Conservation (phyloP, 2,797 vertebrate genomes). For the Eurystomus glaucurus region DNA sequence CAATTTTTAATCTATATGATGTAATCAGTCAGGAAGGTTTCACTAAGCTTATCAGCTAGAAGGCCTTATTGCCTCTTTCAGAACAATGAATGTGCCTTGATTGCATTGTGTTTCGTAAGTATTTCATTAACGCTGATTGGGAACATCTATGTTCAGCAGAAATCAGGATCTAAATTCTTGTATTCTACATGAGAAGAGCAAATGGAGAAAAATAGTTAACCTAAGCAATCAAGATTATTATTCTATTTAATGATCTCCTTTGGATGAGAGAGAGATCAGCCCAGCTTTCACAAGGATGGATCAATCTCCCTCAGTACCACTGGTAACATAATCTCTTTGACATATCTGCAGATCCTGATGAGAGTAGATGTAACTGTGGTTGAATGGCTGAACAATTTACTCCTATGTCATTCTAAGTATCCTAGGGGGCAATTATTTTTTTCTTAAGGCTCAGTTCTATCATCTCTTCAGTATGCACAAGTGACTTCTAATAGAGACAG, state of each 20-base stretch:
- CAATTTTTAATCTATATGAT: neutral
- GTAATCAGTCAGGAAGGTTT: neutral
- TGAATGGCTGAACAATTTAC: neutral
- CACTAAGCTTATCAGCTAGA: neutral
- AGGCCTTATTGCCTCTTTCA: neutral
- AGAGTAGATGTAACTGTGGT: neutral
- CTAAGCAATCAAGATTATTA: neutral
- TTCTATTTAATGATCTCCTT: neutral
- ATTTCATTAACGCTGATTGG: constrained; percentile 3
- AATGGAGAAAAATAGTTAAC: neutral
- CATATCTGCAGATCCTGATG: neutral
- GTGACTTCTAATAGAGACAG: neutral
- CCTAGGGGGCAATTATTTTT: neutral
- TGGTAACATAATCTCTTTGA: neutral
- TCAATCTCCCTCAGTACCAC: neutral
- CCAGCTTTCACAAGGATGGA: neutral
- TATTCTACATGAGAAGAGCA: neutral
- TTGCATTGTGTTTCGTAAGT: constrained; percentile 37
- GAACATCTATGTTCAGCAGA: neutral
- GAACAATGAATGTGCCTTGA: constrained; percentile 18
- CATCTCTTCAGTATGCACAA: neutral
- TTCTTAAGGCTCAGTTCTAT: neutral
- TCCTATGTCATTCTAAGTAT: neutral
- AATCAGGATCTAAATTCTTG: neutral
- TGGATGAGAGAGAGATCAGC: neutral